These are phyloP conservation scores for Eupsilia transversa DNA, from an alignment of 2,888 invertebrate species.

Conservation along the genomic window DNA sequence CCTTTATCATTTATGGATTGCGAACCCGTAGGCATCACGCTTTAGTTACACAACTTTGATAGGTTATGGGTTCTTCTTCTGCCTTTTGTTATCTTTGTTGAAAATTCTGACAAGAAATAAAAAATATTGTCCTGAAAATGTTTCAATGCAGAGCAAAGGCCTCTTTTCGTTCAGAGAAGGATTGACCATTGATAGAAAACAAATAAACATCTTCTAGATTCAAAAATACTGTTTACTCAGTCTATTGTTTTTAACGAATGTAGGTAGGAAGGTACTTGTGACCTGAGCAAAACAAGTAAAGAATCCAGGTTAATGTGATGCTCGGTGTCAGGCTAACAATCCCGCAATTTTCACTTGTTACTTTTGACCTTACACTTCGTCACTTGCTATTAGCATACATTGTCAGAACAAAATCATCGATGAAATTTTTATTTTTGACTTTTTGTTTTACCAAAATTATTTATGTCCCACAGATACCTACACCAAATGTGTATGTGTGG, in stretches of 20 bases:
- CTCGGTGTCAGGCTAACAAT: conserved; percentile 34
- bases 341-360: conserved; percentile 44
- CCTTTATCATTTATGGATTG: conserved; percentile 75
- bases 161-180: neutral
- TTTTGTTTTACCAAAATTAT: neutral
- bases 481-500: too few species aligned
- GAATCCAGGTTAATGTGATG: conserved; percentile 48
- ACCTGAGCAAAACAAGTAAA: conserved; percentile 7
- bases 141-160: neutral
- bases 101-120: neutral
- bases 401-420: conserved; percentile 2
- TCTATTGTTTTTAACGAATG: neutral
- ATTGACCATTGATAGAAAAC: neutral
- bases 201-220: neutral
- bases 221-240: conserved; percentile 19
- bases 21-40: conserved; percentile 80
- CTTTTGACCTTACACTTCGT: conserved; percentile 50
- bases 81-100: neutral
- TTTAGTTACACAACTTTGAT: conserved; percentile 51
- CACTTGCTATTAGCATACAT: conserved; percentile 31
- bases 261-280: neutral
- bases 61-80: conserved; percentile 15
- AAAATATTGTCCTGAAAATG: too few species aligned
- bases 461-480: neutral
- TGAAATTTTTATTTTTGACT: neutral